A percentile compares a stretch with the other conserved stretches of the same genome.
Evolutionary conservation across 2,113 vertebrate genomes (phyloP).

Genomic region (Odocoileus hemionus): DNA sequence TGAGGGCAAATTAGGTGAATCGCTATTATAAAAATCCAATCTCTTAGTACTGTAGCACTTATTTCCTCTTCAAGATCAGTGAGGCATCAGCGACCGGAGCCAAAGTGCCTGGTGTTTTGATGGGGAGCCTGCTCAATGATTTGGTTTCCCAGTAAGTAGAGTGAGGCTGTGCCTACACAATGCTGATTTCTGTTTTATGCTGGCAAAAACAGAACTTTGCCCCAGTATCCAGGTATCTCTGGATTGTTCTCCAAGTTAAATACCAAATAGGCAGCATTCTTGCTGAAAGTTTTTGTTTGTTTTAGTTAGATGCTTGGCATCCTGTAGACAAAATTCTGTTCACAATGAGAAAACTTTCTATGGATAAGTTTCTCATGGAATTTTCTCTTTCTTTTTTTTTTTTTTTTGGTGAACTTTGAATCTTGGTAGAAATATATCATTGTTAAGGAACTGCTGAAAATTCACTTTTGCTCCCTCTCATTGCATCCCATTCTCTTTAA

Average conservation of each 20-base stretch:
- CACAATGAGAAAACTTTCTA: background rate
- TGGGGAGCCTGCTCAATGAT: background rate
- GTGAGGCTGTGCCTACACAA: background rate
- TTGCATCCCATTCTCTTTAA: slow-evolving; percentile 41
- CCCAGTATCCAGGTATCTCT: background rate
- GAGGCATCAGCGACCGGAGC: background rate
- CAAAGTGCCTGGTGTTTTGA: background rate
- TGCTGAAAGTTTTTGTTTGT: background rate
- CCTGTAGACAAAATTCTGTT: background rate
- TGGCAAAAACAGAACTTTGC: slow-evolving; percentile 23
- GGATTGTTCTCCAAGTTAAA: background rate
- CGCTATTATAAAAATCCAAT: slow-evolving; percentile 23
- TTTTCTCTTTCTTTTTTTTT: background rate
- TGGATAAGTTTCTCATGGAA: background rate
- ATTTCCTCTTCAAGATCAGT: slow-evolving; percentile 17
- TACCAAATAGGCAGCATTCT: background rate
- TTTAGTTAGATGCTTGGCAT: background rate
- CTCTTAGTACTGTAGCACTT: background rate
- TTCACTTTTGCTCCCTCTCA: slow-evolving; percentile 26
- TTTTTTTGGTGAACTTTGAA: background rate
- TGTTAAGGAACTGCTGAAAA: slow-evolving; percentile 44
- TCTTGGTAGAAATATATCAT: slow-evolving; percentile 2
- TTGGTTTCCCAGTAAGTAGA: background rate
- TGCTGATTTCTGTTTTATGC: slow-evolving; percentile 22
- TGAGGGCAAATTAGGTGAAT: slow-evolving; percentile 61